Conservation (phyloP, 2,888 invertebrate species). For the Agrypnus murinus region DNA sequence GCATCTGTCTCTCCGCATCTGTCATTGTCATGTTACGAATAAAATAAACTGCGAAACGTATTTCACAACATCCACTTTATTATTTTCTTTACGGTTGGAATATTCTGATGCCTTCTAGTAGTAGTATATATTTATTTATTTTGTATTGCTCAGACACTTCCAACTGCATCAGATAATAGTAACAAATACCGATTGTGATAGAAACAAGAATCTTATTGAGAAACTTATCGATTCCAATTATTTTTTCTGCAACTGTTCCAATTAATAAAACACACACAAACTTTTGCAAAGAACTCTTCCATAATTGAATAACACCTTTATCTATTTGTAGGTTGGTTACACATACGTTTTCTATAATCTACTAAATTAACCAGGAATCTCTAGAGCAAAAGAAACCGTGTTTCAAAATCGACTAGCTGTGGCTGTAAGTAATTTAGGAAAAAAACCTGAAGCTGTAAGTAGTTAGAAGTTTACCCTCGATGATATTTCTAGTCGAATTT, state of each 20-base stretch:
- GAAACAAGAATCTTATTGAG: no score
- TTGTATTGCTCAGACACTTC: background rate
- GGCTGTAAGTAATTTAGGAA: slow-evolving; percentile 20
- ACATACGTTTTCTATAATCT: slow-evolving; percentile 2
- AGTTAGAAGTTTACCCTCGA: slow-evolving; percentile 22
- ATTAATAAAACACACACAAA: no score
- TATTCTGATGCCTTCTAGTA: slow-evolving; percentile 24
- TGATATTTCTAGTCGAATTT: slow-evolving; percentile 29
- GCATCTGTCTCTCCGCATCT: slow-evolving; percentile 37
- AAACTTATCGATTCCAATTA: no score
- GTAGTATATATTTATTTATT: slow-evolving; percentile 30
- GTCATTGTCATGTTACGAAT: slow-evolving; percentile 31
- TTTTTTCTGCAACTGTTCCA: no score
- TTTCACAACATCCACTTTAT: slow-evolving; percentile 29
- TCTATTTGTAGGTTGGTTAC: background rate
- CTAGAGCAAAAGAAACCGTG: background rate
- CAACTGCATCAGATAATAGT: no score
- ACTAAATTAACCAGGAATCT: slow-evolving; percentile 15
- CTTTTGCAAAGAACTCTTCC: no score
- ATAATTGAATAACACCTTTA: no score
- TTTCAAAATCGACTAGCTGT: slow-evolving; percentile 4
- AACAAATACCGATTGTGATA: no score
- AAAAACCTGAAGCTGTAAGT: slow-evolving; percentile 22
- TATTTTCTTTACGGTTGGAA: slow-evolving; percentile 25
- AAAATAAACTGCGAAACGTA: slow-evolving; percentile 23